Evolutionary conservation across 2,888 invertebrate species (phyloP).

Genomic region (Andrena trimmerana): DNA sequence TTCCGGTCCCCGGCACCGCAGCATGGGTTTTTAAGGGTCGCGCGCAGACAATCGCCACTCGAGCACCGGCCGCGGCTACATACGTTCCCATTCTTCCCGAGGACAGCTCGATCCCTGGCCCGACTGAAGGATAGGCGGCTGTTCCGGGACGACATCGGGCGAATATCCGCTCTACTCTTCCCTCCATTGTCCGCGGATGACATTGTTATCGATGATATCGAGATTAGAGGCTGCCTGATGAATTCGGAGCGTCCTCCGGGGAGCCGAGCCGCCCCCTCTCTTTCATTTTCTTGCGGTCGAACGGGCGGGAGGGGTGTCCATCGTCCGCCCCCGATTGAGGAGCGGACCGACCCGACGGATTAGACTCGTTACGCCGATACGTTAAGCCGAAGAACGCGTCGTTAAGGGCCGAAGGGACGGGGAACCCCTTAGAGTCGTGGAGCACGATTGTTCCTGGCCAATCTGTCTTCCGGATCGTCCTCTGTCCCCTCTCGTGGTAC

Average conservation of each 20-base stretch:
- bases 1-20: slow-evolving; percentile 6
- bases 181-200: slow-evolving; percentile 74
- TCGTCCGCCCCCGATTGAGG: slow-evolving; percentile 10
- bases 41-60: slow-evolving; percentile 62
- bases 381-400: slow-evolving; percentile 69
- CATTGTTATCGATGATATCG: slow-evolving; percentile 78
- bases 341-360: slow-evolving; percentile 55
- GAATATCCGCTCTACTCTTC: slow-evolving; percentile 44
- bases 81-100: not conserved
- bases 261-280: slow-evolving; percentile 24
- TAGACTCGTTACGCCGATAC: slow-evolving; percentile 72
- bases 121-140: slow-evolving; percentile 11
- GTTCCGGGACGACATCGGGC: not conserved
- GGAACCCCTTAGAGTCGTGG: slow-evolving; percentile 20
- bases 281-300: slow-evolving; percentile 47
- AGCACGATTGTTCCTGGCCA: slow-evolving; percentile 61
- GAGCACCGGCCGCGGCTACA: slow-evolving; percentile 18
- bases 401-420: slow-evolving; percentile 56
- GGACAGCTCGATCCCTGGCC: not conserved
- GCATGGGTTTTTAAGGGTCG: slow-evolving; percentile 35
- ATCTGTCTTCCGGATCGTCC: slow-evolving; percentile 66
- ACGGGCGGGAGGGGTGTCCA: slow-evolving; percentile 20
- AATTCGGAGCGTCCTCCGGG: slow-evolving; percentile 66
- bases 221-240: slow-evolving; percentile 78
- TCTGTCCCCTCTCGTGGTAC: slow-evolving; percentile 45